Evolutionary conservation across 2,888 invertebrate species (phyloP).

Genomic region (Chironomus tentans): DNA sequence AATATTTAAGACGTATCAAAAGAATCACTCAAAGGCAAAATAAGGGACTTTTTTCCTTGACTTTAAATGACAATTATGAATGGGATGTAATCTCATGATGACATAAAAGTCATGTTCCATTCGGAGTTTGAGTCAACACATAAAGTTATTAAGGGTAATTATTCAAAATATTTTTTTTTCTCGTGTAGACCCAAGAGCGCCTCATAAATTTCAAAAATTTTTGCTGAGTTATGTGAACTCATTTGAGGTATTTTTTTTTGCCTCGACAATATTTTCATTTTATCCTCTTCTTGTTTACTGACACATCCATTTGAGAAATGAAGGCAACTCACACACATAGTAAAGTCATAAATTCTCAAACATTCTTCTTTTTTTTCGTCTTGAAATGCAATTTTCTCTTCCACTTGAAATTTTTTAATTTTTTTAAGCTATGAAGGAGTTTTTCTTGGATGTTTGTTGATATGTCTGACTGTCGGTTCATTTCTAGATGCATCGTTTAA

Average conservation of each 20-base stretch:
- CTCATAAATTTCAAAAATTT: background rate
- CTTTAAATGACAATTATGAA: too few species aligned
- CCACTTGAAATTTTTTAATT: too few species aligned
- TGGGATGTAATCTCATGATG: too few species aligned
- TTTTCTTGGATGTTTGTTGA: too few species aligned
- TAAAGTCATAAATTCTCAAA: background rate
- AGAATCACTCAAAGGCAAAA: too few species aligned
- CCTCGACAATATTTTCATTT: background rate
- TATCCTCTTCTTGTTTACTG: background rate
- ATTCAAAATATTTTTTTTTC: background rate
- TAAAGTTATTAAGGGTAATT: background rate
- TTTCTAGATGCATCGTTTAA: too few species aligned
- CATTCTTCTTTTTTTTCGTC: background rate
- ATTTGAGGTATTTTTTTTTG: background rate
- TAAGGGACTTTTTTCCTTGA: too few species aligned
- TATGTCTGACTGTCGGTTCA: too few species aligned
- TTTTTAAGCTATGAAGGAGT: too few species aligned
- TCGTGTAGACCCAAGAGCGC: background rate
- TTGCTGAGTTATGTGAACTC: conserved; percentile 2
- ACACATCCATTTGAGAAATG: background rate
- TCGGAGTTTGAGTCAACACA: background rate
- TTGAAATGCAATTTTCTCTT: background rate
- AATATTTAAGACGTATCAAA: too few species aligned
- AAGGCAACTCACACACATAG: background rate
- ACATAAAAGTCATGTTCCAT: too few species aligned